phyloP scores from a whole-genome alignment of 2,113 vertebrate genomes.

The Gavia stellata region DNA sequence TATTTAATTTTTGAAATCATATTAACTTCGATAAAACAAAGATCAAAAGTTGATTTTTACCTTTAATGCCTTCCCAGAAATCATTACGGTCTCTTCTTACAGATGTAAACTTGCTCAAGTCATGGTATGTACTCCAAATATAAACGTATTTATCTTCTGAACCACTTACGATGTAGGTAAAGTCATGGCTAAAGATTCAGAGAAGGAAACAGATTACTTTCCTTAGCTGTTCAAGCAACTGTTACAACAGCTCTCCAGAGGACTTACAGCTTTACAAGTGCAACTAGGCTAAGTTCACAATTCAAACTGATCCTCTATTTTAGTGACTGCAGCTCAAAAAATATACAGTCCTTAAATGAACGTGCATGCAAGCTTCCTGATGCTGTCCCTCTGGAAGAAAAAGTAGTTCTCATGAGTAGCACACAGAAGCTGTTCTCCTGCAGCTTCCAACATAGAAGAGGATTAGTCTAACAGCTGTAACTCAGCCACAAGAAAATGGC shows the following conservation, averaged over 20 bases:
- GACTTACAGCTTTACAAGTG: not conserved
- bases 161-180: constrained; percentile 95
- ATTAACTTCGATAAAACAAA: not conserved
- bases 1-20: not conserved
- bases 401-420: not conserved
- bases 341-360: not conserved
- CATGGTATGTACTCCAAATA: constrained; percentile 99
- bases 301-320: not conserved
- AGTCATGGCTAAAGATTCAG: constrained; percentile 85
- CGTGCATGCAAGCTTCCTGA: not conserved
- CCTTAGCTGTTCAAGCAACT: not conserved
- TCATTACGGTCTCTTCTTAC: constrained; percentile 96
- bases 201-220: not conserved
- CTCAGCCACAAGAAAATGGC: not conserved
- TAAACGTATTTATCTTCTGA: constrained; percentile 98
- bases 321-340: not conserved
- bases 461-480: not conserved
- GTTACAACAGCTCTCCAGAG: not conserved
- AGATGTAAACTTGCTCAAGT: constrained; percentile 96
- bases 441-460: not conserved
- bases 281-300: not conserved
- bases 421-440: not conserved
- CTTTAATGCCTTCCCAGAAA: constrained; percentile 99
- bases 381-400: not conserved
- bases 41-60: constrained; percentile 56